Conservation (phyloP, 2,113 vertebrate species). For the Gila orcuttii region DNA sequence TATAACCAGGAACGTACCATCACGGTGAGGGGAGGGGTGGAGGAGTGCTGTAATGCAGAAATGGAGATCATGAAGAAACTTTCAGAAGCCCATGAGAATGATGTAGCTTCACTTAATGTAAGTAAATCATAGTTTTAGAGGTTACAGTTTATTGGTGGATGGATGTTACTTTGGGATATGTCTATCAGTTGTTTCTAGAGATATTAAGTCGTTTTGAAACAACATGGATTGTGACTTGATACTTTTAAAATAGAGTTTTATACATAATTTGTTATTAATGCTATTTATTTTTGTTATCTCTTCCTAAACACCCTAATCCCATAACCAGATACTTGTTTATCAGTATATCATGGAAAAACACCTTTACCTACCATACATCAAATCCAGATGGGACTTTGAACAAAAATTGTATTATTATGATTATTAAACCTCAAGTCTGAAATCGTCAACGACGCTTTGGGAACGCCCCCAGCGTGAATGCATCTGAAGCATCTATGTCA, state of each 20-base stretch:
- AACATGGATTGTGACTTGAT: background rate
- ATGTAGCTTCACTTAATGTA: constrained; percentile 87
- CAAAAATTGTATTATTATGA: background rate
- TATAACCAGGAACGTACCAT: constrained; percentile 95
- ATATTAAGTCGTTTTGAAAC: background rate
- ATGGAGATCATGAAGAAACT: constrained; percentile 92
- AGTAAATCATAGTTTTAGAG: constrained; percentile 62
- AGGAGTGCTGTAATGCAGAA: constrained; percentile 83
- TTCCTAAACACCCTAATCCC: background rate
- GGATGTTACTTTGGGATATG: background rate
- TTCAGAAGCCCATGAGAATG: constrained; percentile 91
- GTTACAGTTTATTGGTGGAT: background rate
- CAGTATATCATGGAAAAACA: background rate
- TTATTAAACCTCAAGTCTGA: background rate
- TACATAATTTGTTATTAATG: too few relatives aligned
- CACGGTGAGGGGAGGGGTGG: constrained; percentile 85
- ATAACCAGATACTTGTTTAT: background rate
- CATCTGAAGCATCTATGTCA: too few relatives aligned
- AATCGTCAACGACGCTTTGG: background rate
- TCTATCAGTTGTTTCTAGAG: background rate
- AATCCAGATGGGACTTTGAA: background rate
- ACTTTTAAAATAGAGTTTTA: too few relatives aligned
- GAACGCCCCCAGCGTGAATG: too few relatives aligned
- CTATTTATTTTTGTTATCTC: background rate
- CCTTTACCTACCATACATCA: background rate